phyloP scores from a whole-genome alignment of 2,888 invertebrate species.

The Tetanocera ferruginea region DNA sequence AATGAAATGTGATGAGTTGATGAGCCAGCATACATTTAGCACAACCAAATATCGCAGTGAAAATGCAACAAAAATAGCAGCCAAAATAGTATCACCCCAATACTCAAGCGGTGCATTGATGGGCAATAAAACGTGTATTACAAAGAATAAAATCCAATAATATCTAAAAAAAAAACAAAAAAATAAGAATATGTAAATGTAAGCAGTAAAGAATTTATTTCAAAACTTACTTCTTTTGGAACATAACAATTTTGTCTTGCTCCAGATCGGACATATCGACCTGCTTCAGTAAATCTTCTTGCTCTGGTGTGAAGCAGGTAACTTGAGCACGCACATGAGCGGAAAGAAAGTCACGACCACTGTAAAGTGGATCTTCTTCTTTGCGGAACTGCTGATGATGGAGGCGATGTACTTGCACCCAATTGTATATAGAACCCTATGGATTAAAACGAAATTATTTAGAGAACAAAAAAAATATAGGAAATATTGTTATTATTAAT shows the following conservation, averaged over 20 bases:
- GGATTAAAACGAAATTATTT: background rate
- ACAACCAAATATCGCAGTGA: conserved; percentile 78
- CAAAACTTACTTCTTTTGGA: conserved; percentile 80
- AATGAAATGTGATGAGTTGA: conserved; percentile 80
- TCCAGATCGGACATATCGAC: conserved; percentile 87
- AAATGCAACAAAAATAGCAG: conserved; percentile 77
- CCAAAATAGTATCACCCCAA: conserved; percentile 79
- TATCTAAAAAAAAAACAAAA: conserved; percentile 72
- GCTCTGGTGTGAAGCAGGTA: conserved; percentile 75
- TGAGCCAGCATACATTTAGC: conserved; percentile 78
- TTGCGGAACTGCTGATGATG: conserved; percentile 86
- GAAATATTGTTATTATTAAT: no score
- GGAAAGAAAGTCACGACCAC: conserved; percentile 83
- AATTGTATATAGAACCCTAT: conserved; percentile 86
- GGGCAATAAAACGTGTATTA: conserved; percentile 78
- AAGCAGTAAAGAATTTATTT: background rate
- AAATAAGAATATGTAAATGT: background rate
- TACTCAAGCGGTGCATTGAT: conserved; percentile 84
- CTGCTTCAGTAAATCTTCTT: conserved; percentile 75
- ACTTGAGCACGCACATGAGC: conserved; percentile 84
- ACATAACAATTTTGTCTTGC: conserved; percentile 81
- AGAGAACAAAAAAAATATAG: no score
- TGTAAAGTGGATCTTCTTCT: conserved; percentile 84
- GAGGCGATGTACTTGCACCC: conserved; percentile 85
- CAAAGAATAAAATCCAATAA: conserved; percentile 77